Conservation (phyloP, 2,113 vertebrate genomes). For the Herpetotheres cachinnans region DNA sequence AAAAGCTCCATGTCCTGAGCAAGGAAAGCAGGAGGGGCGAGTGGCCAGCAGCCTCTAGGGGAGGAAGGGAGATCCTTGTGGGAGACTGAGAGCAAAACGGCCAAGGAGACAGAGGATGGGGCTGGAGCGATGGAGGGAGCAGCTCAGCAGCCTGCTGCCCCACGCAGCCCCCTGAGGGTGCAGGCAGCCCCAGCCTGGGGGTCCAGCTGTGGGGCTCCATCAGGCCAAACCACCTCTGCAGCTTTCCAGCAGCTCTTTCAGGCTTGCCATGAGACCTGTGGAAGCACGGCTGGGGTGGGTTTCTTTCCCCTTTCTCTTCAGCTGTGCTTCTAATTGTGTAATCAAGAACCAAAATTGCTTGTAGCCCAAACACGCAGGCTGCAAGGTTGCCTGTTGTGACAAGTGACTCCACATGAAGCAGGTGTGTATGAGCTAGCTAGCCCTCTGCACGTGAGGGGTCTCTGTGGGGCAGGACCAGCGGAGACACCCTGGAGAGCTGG, state of each 20-base stretch:
- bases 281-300: background rate
- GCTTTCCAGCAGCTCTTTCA: background rate
- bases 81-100: background rate
- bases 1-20: background rate
- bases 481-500: background rate
- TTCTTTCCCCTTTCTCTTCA: background rate
- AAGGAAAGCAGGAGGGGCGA: background rate
- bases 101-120: background rate
- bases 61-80: background rate
- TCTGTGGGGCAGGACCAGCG: background rate
- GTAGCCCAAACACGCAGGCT: background rate
- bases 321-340: background rate
- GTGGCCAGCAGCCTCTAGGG: accelerated
- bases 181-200: background rate
- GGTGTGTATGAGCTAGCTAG: background rate
- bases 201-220: background rate
- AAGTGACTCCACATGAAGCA: background rate
- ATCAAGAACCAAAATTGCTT: background rate
- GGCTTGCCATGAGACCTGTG: background rate
- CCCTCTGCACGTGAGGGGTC: too few species aligned
- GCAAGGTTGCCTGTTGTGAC: background rate
- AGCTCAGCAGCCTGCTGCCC: background rate
- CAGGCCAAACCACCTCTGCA: background rate
- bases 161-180: background rate
- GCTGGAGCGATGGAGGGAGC: background rate